A percentile compares a stretch with the other conserved stretches of the same genome.
phyloP scores from a whole-genome alignment of 2,888 invertebrate species.

The Glaucopsyche alexis region DNA sequence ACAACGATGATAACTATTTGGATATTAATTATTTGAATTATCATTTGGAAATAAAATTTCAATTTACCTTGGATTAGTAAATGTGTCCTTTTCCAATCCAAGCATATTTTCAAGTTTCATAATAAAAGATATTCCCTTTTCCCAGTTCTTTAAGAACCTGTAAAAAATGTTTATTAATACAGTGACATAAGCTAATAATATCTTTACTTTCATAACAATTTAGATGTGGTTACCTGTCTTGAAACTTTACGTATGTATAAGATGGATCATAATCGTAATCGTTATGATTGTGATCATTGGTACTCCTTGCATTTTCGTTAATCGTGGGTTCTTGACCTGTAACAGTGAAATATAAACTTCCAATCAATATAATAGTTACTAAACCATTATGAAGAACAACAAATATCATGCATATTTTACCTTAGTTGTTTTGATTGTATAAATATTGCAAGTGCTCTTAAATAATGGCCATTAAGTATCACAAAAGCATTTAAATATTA shows the following conservation, averaged over 20 bases:
- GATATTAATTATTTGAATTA: background rate
- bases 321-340: constrained; percentile 55
- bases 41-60: constrained; percentile 31
- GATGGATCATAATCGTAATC: constrained; percentile 86
- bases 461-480: constrained; percentile 1
- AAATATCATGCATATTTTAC: constrained; percentile 12
- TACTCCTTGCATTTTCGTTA: constrained; percentile 48
- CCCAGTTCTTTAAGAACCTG: constrained; percentile 80
- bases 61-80: constrained; percentile 82
- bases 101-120: constrained; percentile 84
- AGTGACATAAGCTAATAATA: background rate
- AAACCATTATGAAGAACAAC: background rate
- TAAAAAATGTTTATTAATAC: constrained; percentile 38
- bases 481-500: constrained; percentile 11
- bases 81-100: constrained; percentile 81
- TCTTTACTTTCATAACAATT: background rate
- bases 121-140: constrained; percentile 86
- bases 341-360: constrained; percentile 42
- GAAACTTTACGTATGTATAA: constrained; percentile 88
- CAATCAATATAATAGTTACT: background rate
- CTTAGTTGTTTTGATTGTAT: background rate
- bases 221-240: constrained; percentile 78
- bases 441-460: background rate
- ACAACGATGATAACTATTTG: background rate
- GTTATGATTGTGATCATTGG: constrained; percentile 70